These are phyloP conservation scores for Etheostoma cragini DNA, from an alignment of 2,113 vertebrate species.

Conservation along the genomic window DNA sequence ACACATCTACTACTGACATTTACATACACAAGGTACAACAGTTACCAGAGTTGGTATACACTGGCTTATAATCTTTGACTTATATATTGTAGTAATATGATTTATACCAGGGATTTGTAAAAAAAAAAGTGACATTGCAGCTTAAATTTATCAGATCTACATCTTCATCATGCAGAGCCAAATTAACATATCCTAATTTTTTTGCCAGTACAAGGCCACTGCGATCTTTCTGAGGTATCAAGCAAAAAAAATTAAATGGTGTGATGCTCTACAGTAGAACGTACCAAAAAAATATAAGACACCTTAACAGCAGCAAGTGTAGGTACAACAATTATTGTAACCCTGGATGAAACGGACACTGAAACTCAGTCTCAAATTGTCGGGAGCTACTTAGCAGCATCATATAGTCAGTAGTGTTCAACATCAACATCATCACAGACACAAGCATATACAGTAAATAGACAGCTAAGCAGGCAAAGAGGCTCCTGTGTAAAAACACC, in stretches of 20 bases:
- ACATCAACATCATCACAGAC: conserved; percentile 52
- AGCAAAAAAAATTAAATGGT: conserved; percentile 50
- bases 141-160: conserved; percentile 28
- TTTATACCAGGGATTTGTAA: conserved; percentile 39
- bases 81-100: conserved; percentile 46
- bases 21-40: conserved; percentile 53
- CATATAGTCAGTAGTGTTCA: conserved; percentile 44
- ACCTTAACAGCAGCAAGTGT: conserved; percentile 71
- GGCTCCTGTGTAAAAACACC: conserved; percentile 38
- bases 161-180: conserved; percentile 54
- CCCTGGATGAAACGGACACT: conserved; percentile 70
- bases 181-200: conserved; percentile 33
- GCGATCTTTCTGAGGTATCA: conserved; percentile 72
- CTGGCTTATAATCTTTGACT: conserved; percentile 52
- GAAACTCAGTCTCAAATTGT: conserved; percentile 59
- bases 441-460: conserved; percentile 37
- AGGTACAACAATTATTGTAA: conserved; percentile 53
- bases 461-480: conserved; percentile 73
- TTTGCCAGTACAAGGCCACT: conserved; percentile 71
- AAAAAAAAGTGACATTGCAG: conserved; percentile 51
- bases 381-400: conserved; percentile 77
- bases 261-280: conserved; percentile 26
- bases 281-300: conserved; percentile 32
- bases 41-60: conserved; percentile 58
- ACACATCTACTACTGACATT: conserved; percentile 57